Evolutionary conservation across 1,140 invertebrate genomes (phyloP).

Genomic region (Drosophila nebulosa): DNA sequence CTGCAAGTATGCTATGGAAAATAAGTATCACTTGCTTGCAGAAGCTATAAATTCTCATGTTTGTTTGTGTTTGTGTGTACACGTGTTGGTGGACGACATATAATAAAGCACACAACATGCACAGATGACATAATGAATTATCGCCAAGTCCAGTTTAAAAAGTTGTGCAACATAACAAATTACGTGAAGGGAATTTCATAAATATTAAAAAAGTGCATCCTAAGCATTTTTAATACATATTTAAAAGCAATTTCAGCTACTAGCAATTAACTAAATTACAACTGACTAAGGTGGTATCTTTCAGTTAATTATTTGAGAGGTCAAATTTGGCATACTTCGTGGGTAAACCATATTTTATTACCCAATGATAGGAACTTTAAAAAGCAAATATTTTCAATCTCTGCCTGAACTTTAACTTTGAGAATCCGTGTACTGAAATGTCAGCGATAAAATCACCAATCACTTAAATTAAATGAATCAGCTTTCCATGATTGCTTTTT

Average conservation of each 20-base stretch:
- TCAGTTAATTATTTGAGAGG: no score
- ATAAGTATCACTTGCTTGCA: slow-evolving; percentile 18
- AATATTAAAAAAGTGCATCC: neutral
- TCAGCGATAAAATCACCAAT: neutral
- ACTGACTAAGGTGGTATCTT: neutral
- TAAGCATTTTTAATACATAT: neutral
- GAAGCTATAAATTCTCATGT: slow-evolving; percentile 4
- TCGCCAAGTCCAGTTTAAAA: neutral
- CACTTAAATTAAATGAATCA: neutral
- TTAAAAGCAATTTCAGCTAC: neutral
- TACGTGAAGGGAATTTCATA: neutral
- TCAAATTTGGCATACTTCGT: no score
- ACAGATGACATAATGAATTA: slow-evolving; percentile 13
- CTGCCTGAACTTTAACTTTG: no score
- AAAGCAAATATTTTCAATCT: no score
- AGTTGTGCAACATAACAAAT: neutral
- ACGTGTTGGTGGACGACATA: neutral
- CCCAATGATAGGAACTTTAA: no score
- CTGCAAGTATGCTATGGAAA: slow-evolving; percentile 48
- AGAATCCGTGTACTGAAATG: no score
- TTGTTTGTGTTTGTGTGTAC: neutral
- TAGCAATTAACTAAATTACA: neutral
- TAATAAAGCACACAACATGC: slow-evolving; percentile 4
- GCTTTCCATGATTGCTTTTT: neutral
- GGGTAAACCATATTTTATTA: no score